phyloP scores from a whole-genome alignment of 2,113 vertebrate species.

The Nothobranchius kuhntae region DNA sequence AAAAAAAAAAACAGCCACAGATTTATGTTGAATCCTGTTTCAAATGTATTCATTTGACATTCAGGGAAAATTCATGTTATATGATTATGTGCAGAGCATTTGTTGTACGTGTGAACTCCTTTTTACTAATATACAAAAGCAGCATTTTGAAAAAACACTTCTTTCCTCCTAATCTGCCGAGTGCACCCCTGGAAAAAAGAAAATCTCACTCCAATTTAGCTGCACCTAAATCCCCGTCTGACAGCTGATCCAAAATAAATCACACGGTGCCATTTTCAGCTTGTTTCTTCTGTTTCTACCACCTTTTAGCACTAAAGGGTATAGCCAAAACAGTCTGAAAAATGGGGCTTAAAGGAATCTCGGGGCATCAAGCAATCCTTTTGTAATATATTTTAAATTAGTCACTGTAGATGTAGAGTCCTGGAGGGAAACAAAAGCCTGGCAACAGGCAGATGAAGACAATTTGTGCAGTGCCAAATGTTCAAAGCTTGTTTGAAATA shows the following conservation, averaged over 20 bases:
- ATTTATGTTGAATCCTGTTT: constrained; percentile 31
- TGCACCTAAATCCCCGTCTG: constrained; percentile 45
- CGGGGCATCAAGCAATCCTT: constrained; percentile 12
- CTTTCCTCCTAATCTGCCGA: constrained; percentile 50
- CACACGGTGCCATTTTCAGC: constrained; percentile 35
- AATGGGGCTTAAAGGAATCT: constrained; percentile 4
- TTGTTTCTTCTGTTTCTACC: constrained; percentile 13
- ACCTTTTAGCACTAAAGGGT: neutral
- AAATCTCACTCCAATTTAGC: constrained; percentile 47
- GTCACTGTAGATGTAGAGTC: constrained; percentile 34
- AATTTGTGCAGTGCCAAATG: constrained; percentile 17
- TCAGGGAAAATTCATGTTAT: constrained; percentile 15
- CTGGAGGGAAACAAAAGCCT: constrained; percentile 27
- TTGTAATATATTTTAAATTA: constrained; percentile 4
- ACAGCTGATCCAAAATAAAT: constrained; percentile 48
- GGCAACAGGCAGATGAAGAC: constrained; percentile 30
- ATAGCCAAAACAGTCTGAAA: constrained; percentile 1
- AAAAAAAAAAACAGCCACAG: neutral
- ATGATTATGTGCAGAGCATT: constrained; percentile 9
- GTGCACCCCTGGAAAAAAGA: constrained; percentile 23
- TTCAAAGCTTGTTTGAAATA: constrained; percentile 46
- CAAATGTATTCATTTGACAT: constrained; percentile 24
- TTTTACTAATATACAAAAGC: constrained; percentile 14
- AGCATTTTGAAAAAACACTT: constrained; percentile 17
- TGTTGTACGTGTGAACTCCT: constrained; percentile 17